Evolutionary conservation across 2,113 vertebrate species (phyloP), one percentile per base, ranked within the genome.

Genomic region (Pelvicachromis taeniatus): DNA sequence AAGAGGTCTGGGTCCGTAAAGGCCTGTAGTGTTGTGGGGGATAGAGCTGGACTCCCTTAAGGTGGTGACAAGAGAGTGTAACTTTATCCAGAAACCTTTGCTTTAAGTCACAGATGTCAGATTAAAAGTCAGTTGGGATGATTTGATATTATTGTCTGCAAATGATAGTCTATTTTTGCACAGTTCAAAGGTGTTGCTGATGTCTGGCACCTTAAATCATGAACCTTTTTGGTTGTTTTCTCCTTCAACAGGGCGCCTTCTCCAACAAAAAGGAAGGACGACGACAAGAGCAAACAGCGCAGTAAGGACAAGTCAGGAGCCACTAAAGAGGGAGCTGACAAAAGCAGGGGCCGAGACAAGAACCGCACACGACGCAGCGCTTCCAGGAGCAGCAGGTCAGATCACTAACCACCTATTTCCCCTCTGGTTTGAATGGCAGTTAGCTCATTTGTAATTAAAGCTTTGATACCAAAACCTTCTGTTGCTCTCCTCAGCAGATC

Each of bases 261-360:
- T 84, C 98, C 97, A 8, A 96, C 96, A 58, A 98, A 98, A 87
- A 97, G 97, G 91, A 99, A 98, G 90, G 98, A 99, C 9, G 97
- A 99, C 0, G 95, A 95, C 82, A 95, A 95, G 77, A 88, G 88
- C 35, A 95, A 96, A 77, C 91, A 82, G 23, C 84, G 91, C n/a
- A 89, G 65, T 1, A 95, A 96, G 61, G 97, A 98, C 33, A 98
- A 98, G 91, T 93, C 94, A 6, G 91, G 91, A 68, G 58, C 95
- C 11, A 77, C 95, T 1, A 98, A 98, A 92, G 97, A 98, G 2
- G 96, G 95, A 0, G 90, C 94, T 1, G 97, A 98, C 19, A 98
- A 98, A 93, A 97, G 97, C 79, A 95, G 97, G 0, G 96, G 97
- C 59, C 94, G 97, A 68, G 97, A 98, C 48, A 99, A 98, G 87